A percentile compares a stretch with the other conserved stretches of the same genome.
phyloP scores from a whole-genome alignment of 2,113 vertebrate genomes.

The Paracyprichromis sp. region DNA sequence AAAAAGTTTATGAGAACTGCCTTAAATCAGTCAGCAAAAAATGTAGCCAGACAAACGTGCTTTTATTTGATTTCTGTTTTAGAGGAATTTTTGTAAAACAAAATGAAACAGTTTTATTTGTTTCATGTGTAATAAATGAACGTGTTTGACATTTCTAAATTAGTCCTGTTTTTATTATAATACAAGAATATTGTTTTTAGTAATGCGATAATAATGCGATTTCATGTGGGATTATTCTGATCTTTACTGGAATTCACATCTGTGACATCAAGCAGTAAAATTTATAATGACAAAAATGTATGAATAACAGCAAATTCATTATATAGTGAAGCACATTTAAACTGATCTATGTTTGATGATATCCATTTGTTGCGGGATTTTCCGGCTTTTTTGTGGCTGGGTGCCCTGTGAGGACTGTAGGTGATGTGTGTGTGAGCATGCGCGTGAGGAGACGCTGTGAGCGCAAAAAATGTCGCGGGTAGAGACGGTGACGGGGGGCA shows the following conservation, averaged over 20 bases:
- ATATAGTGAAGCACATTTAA: neutral
- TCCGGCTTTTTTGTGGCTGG: neutral
- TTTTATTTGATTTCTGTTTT: neutral
- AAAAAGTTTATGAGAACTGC: neutral
- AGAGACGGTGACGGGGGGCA: neutral
- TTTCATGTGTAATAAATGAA: neutral
- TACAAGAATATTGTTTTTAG: neutral
- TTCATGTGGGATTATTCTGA: neutral
- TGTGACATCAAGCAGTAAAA: neutral
- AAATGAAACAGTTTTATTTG: neutral
- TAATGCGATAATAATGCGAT: neutral
- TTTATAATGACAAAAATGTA: neutral
- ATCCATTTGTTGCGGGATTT: fast-evolving
- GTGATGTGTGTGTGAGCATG: neutral
- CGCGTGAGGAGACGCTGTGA: fast-evolving
- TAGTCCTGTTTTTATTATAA: neutral
- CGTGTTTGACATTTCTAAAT: neutral
- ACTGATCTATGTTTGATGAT: neutral
- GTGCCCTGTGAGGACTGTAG: neutral
- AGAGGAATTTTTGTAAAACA: neutral
- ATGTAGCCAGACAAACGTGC: neutral
- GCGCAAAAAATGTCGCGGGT: fast-evolving
- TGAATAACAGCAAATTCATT: neutral
- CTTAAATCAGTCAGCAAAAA: neutral
- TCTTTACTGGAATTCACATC: neutral